phyloP scores from a whole-genome alignment of 2,113 vertebrate genomes.

The Platycercus adscitus region DNA sequence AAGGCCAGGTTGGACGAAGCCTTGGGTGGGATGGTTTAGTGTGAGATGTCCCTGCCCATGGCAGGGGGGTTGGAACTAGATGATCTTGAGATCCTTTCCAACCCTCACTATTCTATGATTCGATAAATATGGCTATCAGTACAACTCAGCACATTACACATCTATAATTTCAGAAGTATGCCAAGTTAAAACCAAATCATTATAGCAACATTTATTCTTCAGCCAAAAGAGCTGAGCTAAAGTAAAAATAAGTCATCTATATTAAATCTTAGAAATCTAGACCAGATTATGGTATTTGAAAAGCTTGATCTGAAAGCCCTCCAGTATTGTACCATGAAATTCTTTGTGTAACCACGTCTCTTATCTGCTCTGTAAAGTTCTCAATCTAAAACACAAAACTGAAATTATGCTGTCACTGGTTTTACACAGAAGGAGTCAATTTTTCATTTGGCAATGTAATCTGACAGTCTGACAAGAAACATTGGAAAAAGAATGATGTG shows the following conservation, averaged over 20 bases:
- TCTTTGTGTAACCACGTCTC: not conserved
- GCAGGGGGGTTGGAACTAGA: too few species aligned
- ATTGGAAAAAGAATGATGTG: not conserved
- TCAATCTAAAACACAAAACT: not conserved
- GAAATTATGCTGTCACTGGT: not conserved
- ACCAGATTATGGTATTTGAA: not conserved
- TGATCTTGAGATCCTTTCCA: too few species aligned
- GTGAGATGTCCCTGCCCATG: too few species aligned
- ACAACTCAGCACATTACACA: not conserved
- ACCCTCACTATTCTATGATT: too few species aligned
- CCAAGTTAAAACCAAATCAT: not conserved
- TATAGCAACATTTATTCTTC: not conserved
- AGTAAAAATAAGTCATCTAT: not conserved
- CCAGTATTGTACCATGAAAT: not conserved
- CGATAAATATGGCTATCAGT: not conserved
- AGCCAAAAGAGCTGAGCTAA: not conserved
- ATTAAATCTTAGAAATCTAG: not conserved
- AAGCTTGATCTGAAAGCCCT: not conserved
- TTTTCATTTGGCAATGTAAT: not conserved
- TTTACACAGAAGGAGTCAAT: not conserved
- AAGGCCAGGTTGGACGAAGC: too few species aligned
- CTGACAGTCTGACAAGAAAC: not conserved
- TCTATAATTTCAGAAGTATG: not conserved
- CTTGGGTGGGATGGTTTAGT: too few species aligned
- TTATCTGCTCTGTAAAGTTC: not conserved